Evolutionary conservation across 2,113 vertebrate genomes (phyloP).

Genomic region (Conger conger): DNA sequence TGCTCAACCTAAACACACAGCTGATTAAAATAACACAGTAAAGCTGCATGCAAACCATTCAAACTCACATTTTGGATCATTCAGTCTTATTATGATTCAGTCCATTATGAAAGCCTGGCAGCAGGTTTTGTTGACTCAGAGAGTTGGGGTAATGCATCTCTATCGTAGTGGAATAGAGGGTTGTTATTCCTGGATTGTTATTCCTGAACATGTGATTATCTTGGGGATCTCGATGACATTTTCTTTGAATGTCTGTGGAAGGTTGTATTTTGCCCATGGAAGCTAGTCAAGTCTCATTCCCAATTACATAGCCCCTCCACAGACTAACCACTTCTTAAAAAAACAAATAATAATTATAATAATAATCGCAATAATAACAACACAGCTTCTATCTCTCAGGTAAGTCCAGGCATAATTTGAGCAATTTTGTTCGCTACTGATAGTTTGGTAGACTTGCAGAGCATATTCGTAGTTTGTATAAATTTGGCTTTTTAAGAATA

Average conservation of each 20-base stretch:
- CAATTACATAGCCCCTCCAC: neutral
- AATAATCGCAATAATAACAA: neutral
- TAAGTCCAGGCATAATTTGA: too few species aligned
- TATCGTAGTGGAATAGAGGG: slow-evolving; percentile 5
- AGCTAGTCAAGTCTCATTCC: neutral
- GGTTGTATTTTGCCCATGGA: neutral
- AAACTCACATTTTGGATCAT: slow-evolving; percentile 13
- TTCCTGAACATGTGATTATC: slow-evolving; percentile 26
- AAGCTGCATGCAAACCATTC: neutral
- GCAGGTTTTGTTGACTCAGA: slow-evolving; percentile 6
- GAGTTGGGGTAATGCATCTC: slow-evolving; percentile 24
- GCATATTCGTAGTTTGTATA: too few species aligned
- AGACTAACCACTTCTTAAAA: neutral
- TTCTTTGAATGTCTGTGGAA: slow-evolving; percentile 6
- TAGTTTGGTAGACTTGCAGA: too few species aligned
- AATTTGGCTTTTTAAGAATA: too few species aligned
- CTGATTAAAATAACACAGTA: neutral
- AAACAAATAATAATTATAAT: too few species aligned
- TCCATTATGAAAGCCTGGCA: slow-evolving; percentile 24
- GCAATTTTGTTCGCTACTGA: too few species aligned
- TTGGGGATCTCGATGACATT: slow-evolving; percentile 5
- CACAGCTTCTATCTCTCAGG: too few species aligned
- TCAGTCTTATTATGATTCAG: slow-evolving; percentile 28
- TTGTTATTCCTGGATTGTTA: neutral
- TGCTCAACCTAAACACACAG: neutral